Base-by-base conservation (phyloP, 2,113 vertebrate species). In the Hippocampus barbouri region DNA sequence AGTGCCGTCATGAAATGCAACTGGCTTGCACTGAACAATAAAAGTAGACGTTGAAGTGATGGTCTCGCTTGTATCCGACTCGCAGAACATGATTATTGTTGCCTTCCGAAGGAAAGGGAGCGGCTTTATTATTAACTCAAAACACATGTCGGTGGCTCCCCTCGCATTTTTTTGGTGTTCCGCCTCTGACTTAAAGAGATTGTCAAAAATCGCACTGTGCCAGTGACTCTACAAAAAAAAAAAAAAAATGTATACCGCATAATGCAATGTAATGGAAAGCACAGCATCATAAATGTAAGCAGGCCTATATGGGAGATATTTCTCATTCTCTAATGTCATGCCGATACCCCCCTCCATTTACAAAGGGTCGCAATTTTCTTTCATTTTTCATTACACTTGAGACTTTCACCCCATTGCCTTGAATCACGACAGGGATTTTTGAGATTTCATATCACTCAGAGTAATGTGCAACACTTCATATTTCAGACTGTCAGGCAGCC, bases 11-110 rank as follows among this genome's bases (percentile, higher is more conserved):
- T 90, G 81, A 89, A 80, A 83, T 92, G 89, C 84, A 77, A 91
- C 89, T 87, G 85, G 89, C 49, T 91, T 91, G 89, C 88, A 83
- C 85, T 27, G 80, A 89, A 89, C 81, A 85, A 79, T 80, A 90
- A 85, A 90, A 90, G 89, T 16, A 30, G 47, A 64, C 61, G 60
- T 74, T 78, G 69, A 73, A 69, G 53, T n/a, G 62, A 63, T 9
- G 8, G 57, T 63, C 14, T 67, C 61, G 63, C 81, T 20, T 25
- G 51, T 63, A 2, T 77, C 68, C 21, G 49, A 21, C 66, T 79
- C 66, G 69, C 73, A 15, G 41, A 25, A 38, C 53, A 61, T 40
- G n/a, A 56, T 30, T 66, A 68, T 72, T 60, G 72, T 77, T 69
- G 51, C 74, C 8, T 43, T 43, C 30, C 56, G 51, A 70, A 67